Evolutionary conservation across 2,113 vertebrate genomes (phyloP), one percentile per base, ranked within the genome.

Genomic region (Cebus imitator): DNA sequence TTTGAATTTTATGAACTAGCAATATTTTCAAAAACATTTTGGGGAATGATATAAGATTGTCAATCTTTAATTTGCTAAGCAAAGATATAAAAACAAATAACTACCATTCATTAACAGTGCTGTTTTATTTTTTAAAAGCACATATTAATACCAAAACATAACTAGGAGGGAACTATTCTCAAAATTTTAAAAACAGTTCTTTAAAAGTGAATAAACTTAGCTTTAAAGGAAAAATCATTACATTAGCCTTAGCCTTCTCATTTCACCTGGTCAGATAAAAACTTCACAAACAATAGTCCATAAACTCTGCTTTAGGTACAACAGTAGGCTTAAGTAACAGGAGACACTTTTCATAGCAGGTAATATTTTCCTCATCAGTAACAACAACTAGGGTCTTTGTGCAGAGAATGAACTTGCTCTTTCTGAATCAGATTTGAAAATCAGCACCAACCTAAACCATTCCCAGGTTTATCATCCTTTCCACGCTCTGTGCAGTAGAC

Each of bases 1-100:
- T 83, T 91, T 92, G 10, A 14, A 92, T 86, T 95, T 90, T 81
- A 80, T 80, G 37, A 85, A 73, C 30, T 20, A 80, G 13, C 9
- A 92, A 55, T 92, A 92, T 89, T 90, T 92, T 95, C 72, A 75
- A 73, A 90, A 92, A 90, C 35, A 79, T 70, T 89, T 92, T 52
- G n/a, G 61, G 32, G 43, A 72, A 12, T 18, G 72, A 17, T 55
- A 23, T 37, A 66, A 85, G 11, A 20, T 72, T 12, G 32, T 84
- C 85, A 45, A 40, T 75, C 72, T 85, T 80, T 92, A 66, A 95
- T 50, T 92, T 90, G 45, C 18, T 85, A 79, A 55, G n/a, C 43
- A 92, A 95, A 92, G 45, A 73, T 57, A 66, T 66, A 73, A 89
- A 85, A 95, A 89, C 21, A n/a, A 91, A 52, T 37, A 79, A 66